phyloP scores from a whole-genome alignment of 2,113 vertebrate genomes.

The Lasiurus cinereus region DNA sequence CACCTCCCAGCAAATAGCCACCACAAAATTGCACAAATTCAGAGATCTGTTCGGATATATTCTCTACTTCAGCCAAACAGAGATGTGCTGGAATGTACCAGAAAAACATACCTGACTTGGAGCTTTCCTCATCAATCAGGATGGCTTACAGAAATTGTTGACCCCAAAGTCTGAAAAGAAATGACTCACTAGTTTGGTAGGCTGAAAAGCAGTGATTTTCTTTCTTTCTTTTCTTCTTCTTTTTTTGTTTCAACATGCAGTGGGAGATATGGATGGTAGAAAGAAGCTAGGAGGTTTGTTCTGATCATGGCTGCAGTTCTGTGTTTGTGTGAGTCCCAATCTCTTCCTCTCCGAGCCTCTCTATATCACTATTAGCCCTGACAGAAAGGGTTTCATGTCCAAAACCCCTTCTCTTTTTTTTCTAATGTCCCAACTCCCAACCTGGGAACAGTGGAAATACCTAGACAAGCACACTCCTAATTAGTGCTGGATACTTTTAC shows the following conservation, averaged over 20 bases:
- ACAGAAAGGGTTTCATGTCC: background rate
- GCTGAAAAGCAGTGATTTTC: background rate
- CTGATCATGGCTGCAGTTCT: background rate
- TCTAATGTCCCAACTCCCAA: background rate
- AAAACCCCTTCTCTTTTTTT: background rate
- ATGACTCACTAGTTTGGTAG: background rate
- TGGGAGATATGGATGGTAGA: background rate
- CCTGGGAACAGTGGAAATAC: background rate
- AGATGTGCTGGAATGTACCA: background rate
- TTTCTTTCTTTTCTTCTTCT: background rate
- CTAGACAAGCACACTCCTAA: too few species aligned
- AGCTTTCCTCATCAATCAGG: constrained; percentile 6
- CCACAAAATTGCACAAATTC: constrained; percentile 79
- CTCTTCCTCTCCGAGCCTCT: background rate
- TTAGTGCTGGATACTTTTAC: background rate
- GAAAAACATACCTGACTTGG: background rate
- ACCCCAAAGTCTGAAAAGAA: background rate
- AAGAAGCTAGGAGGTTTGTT: background rate
- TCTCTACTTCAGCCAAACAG: background rate
- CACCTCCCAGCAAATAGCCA: constrained; percentile 77
- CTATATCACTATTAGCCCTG: background rate
- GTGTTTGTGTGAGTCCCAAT: background rate
- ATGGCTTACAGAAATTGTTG: background rate
- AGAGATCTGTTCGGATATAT: constrained; percentile 71
- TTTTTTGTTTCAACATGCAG: background rate